Percentiles rank a stretch among this genome's conserved stretches.
These are phyloP conservation scores for Ophonus ardosiacus DNA, from an alignment of 2,888 invertebrate species.

Conservation along the genomic window DNA sequence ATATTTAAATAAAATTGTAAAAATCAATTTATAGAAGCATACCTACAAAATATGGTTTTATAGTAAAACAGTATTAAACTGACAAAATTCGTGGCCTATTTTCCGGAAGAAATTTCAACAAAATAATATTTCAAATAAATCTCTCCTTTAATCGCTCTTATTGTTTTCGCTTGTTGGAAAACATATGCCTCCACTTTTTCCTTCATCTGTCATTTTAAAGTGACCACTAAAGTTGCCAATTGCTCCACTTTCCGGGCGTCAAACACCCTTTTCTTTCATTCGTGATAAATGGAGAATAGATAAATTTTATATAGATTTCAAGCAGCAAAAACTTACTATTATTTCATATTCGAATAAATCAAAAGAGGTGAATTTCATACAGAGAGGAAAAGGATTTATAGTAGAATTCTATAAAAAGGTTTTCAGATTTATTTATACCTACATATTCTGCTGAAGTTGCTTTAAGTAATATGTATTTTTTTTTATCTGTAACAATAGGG, in stretches of 20 bases:
- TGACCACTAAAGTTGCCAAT: slow-evolving; percentile 30
- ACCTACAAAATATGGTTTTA: too few relatives aligned
- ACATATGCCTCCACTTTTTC: slow-evolving; percentile 18
- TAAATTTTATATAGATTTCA: slow-evolving; percentile 49
- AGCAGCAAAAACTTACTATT: neutral
- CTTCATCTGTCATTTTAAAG: slow-evolving; percentile 33
- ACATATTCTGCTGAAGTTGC: neutral
- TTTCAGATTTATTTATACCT: neutral
- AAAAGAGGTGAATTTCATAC: neutral
- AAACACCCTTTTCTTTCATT: neutral
- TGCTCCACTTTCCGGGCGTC: slow-evolving; percentile 8
- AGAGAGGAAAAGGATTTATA: neutral
- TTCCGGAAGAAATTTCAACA: too few relatives aligned
- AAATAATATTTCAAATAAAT: neutral
- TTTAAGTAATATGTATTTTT: too few relatives aligned
- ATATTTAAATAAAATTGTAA: too few relatives aligned
- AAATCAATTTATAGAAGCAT: too few relatives aligned
- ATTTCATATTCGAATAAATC: slow-evolving; percentile 36
- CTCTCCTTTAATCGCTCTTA: neutral
- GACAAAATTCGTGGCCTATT: too few relatives aligned
- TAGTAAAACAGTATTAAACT: too few relatives aligned
- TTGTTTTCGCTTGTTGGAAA: slow-evolving; percentile 12
- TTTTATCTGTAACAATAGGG: too few relatives aligned
- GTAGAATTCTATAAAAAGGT: neutral
- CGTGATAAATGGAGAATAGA: slow-evolving; percentile 32